Base-by-base conservation (phyloP, 2,113 vertebrate species). In the Columbina picui region DNA sequence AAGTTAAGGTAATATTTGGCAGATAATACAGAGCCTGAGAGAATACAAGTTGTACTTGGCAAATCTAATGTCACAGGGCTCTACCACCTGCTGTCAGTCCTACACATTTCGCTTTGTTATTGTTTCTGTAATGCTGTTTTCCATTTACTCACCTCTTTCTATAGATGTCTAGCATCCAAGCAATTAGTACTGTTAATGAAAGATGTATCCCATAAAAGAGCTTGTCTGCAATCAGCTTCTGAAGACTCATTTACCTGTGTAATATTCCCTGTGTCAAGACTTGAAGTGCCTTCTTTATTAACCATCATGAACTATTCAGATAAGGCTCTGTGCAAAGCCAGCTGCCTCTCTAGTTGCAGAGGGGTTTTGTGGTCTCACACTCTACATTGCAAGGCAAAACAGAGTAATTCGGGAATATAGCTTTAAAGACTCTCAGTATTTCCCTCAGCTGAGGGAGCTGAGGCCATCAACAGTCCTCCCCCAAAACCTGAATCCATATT, bases 1-100 rank as follows among this genome's bases (percentile, higher is more conserved):
- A 96, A 70, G 12, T 30, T 57, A 84, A 87, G 82, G 63, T 76
- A 89, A 38, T 63, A 64, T 67, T 93, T 96, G 79, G 32, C 70
- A 88, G 45, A 41, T 32, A 80, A 65, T 8, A 76, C 11, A 77
- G 56, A 86, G 77, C 7, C 38, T 74, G 53, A 82, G 71, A 80
- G n/a, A 92, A 85, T 41, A 76, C 39, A 90, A 79, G 80, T 63
- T 81, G 64, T 71, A 36, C 60, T 78, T 84, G 83, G 83, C 73
- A 93, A 75, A 77, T 77, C 29, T 84, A 47, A 52, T 10, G 19
- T 77, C 80, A 80, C 21, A 1, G 77, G 84, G 47, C 65, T 89
- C n/a, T 82, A 63, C 59, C 69, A 81, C 73, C 64, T 84, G 86
- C 73, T 92, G n/a, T 41, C 64, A 86, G 84, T 89, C 68, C 41